A percentile compares a stretch with the other conserved stretches of the same genome.
Conservation (phyloP, 2,113 vertebrate species). For the Anthoscopus minutus region DNA sequence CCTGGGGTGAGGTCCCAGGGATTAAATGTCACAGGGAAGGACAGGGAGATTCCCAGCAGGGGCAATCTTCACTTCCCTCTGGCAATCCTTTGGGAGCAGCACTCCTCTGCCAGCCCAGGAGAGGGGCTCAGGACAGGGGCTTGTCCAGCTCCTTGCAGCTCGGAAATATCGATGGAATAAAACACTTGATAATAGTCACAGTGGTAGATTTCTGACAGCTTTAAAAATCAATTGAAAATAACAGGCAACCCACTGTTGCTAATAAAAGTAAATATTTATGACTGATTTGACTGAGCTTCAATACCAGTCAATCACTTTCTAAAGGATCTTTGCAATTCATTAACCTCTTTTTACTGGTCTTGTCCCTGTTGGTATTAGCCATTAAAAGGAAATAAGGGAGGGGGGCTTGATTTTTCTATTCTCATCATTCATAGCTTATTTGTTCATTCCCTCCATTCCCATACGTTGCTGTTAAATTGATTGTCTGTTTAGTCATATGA, state of each 20-base stretch:
- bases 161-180: conserved; percentile 73
- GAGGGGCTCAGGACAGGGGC: not conserved
- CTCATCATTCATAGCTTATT: conserved; percentile 95
- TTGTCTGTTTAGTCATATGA: conserved; percentile 97
- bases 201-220: conserved; percentile 76
- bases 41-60: not conserved
- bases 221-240: conserved; percentile 91
- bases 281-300: conserved; percentile 94
- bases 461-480: conserved; percentile 93
- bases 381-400: conserved; percentile 85
- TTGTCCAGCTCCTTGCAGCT: conserved; percentile 31
- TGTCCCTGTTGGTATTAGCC: conserved; percentile 94
- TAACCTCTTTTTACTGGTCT: conserved; percentile 94
- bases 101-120: not conserved
- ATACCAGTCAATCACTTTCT: conserved; percentile 96
- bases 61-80: not conserved
- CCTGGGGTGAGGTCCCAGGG: too few relatives aligned
- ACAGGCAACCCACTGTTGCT: conserved; percentile 86
- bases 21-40: not conserved
- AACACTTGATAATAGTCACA: conserved; percentile 73
- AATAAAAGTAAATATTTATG: conserved; percentile 99
- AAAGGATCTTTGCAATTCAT: conserved; percentile 96
- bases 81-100: not conserved
- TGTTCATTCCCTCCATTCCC: conserved; percentile 92
- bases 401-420: conserved; percentile 87